Evolutionary conservation across 2,888 invertebrate genomes (phyloP).

Genomic region (Pycnomerus fuliginosus): DNA sequence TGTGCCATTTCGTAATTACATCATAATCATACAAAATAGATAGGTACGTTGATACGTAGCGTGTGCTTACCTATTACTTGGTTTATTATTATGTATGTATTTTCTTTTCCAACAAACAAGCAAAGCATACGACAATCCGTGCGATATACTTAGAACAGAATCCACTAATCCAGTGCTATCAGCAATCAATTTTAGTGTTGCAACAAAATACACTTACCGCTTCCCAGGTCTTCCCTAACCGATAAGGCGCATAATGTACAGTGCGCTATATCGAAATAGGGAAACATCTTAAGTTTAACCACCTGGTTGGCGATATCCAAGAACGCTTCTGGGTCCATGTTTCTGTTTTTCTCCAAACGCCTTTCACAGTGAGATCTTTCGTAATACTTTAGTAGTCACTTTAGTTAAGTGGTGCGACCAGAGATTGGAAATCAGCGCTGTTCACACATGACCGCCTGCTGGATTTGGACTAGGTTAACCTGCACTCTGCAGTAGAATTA

Average conservation of each 20-base stretch:
- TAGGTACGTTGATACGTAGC: too few species aligned
- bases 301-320: constrained; percentile 98
- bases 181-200: too few species aligned
- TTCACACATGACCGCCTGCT: constrained; percentile 24
- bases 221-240: constrained; percentile 92
- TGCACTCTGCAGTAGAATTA: too few species aligned
- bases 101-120: too few species aligned
- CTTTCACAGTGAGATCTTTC: neutral
- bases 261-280: constrained; percentile 98
- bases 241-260: constrained; percentile 91
- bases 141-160: too few species aligned
- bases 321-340: constrained; percentile 95
- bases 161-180: too few species aligned
- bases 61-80: too few species aligned
- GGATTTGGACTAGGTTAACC: constrained; percentile 23
- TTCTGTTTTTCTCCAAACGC: constrained; percentile 15
- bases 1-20: too few species aligned
- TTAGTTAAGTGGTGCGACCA: constrained; percentile 13
- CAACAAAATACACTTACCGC: constrained; percentile 70
- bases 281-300: constrained; percentile 98
- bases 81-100: too few species aligned
- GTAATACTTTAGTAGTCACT: neutral
- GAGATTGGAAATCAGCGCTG: constrained; percentile 20
- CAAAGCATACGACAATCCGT: too few species aligned
- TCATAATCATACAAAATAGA: too few species aligned